Conservation (phyloP, 2,888 invertebrate genomes). For the Pollenia griseotomentosa region DNA sequence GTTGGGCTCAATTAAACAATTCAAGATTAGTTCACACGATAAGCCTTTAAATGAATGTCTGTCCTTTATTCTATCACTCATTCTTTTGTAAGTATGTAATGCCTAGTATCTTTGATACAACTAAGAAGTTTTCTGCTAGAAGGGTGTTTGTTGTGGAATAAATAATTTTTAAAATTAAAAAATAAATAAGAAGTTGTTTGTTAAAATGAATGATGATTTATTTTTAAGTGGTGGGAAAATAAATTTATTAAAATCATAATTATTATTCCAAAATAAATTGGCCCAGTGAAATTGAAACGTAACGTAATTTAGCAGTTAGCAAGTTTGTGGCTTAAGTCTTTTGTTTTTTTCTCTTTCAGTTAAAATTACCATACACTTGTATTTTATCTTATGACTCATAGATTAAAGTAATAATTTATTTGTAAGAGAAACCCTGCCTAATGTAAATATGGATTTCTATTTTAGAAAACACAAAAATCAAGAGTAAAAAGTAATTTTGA, state of each 20-base stretch:
- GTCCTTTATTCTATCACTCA: slow-evolving; percentile 25
- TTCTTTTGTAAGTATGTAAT: slow-evolving; percentile 15
- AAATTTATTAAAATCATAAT: background rate
- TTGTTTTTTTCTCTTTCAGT: slow-evolving; percentile 3
- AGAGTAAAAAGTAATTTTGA: no score
- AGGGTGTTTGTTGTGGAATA: slow-evolving; percentile 45
- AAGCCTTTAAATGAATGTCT: slow-evolving; percentile 65
- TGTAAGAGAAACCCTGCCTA: no score
- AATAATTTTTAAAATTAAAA: slow-evolving; percentile 31
- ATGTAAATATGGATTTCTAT: no score
- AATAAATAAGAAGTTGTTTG: slow-evolving; percentile 36
- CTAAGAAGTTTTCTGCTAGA: slow-evolving; percentile 29
- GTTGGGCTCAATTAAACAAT: slow-evolving; percentile 74
- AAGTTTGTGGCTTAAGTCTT: slow-evolving; percentile 55
- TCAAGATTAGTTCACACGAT: slow-evolving; percentile 77
- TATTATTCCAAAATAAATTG: slow-evolving; percentile 29
- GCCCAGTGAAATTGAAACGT: slow-evolving; percentile 29
- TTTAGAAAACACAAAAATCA: no score
- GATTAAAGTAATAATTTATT: background rate
- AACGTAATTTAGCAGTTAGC: background rate
- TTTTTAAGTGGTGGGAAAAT: slow-evolving; percentile 64
- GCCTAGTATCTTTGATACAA: slow-evolving; percentile 4
- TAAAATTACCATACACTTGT: background rate
- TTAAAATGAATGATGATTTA: slow-evolving; percentile 57
- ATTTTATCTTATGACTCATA: background rate